Evolutionary conservation across 2,888 invertebrate species (phyloP), one percentile per base, ranked within the genome.

Genomic region (Amaurobius ferox): DNA sequence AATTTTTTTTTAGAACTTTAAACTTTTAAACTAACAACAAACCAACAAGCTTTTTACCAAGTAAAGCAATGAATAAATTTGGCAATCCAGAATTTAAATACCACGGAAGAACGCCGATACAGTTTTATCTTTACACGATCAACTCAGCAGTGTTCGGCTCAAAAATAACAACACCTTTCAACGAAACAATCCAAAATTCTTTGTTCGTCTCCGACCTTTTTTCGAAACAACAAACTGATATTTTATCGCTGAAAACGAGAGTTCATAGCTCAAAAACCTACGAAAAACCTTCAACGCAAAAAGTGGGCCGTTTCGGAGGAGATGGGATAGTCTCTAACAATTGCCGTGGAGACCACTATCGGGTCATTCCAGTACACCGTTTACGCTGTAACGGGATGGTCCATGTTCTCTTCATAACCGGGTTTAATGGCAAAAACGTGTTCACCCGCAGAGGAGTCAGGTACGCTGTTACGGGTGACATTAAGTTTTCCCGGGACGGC

Each of bases 361-460:
- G 55, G 55, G 23, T 23, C 55, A 55, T 55, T 23, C 55, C 55
- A 23, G 23, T 55, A 55, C 55, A 55, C 23, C 55, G 55, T 55
- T 23, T 6, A 55, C 55, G 55, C 23, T 55, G 55, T 55, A 55
- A 23, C 23, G 55, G 55, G 23, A 55, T 55, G 55, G 23, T 23
- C 55, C 55, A 55, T 55, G 55, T 55, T 55, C 55, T 23, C 23
- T 55, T 40, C 72, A 76, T 85, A 77, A 85, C 83, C 28, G 67
- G 71, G 48, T 61, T 85, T 85, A 85, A 85, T 85, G 72, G 83
- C 83, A 77, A 85, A 85, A 83, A 77, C 83, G 83, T 85, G 83
- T 85, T 85, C 83, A 85, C 83, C 83, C 70, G 35, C 64, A 73
- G 62, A 76, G 68, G 76, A 83, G 81, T 76, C 81, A 85, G 83